A percentile compares a stretch with the other conserved stretches of the same genome.
Evolutionary conservation across 2,113 vertebrate genomes (phyloP).

Genomic region (Forbesichthys agassizii): DNA sequence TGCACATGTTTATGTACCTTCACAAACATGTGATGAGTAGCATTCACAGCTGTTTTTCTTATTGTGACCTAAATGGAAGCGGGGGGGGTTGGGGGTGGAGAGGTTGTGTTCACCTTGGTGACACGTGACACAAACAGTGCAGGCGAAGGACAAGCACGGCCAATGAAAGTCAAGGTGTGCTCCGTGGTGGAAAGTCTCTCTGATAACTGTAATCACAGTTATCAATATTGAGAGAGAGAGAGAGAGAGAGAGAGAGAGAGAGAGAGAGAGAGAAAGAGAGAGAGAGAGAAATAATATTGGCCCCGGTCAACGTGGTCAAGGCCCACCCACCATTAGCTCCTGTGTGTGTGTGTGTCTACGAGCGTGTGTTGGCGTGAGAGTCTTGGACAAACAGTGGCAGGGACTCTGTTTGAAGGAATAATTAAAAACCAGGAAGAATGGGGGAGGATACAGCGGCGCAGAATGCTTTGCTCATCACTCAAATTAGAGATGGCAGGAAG

Average conservation of each 20-base stretch:
- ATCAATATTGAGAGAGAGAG: slow-evolving; percentile 38
- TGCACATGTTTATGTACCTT: too few relatives aligned
- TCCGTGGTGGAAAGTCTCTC: slow-evolving; percentile 66
- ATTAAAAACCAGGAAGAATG: slow-evolving; percentile 62
- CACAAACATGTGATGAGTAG: too few relatives aligned
- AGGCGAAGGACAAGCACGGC: slow-evolving; percentile 59
- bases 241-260: too few relatives aligned
- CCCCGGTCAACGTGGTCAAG: slow-evolving; percentile 36
- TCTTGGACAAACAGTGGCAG: slow-evolving; percentile 60
- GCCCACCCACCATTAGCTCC: slow-evolving; percentile 9
- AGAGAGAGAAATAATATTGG: slow-evolving; percentile 33
- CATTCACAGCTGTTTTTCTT: too few relatives aligned
- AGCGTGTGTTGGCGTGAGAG: slow-evolving; percentile 32
- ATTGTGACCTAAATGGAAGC: too few relatives aligned
- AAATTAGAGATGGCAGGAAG: slow-evolving; percentile 61
- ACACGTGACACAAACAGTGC: slow-evolving; percentile 5
- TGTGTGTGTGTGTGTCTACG: slow-evolving; percentile 32
- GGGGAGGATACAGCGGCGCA: slow-evolving; percentile 48
- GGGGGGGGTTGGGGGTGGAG: too few relatives aligned
- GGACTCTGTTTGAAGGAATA: slow-evolving; percentile 64
- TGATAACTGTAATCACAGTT: slow-evolving; percentile 65
- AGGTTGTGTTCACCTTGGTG: too few relatives aligned
- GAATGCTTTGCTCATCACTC: slow-evolving; percentile 54
- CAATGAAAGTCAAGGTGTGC: slow-evolving; percentile 71
- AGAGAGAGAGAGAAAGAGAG: too few relatives aligned